A percentile compares a stretch with the other conserved stretches of the same genome.
These are phyloP conservation scores for Lampropteryx suffumata DNA, from an alignment of 2,888 invertebrate species.

Conservation along the genomic window DNA sequence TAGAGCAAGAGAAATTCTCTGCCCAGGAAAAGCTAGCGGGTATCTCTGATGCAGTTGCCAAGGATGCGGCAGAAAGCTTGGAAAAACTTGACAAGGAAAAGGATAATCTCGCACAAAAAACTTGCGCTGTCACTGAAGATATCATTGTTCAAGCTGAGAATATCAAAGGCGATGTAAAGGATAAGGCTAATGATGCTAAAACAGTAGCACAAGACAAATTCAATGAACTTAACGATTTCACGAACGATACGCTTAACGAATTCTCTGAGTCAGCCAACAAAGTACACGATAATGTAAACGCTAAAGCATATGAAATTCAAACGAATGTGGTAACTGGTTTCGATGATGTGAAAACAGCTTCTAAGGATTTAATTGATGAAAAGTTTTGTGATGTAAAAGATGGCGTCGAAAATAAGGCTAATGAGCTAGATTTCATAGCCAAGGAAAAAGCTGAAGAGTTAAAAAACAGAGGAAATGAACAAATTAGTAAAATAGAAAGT, in stretches of 20 bases:
- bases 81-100: constrained; percentile 63
- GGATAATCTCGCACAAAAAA: constrained; percentile 61
- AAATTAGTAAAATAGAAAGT: constrained; percentile 52
- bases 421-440: constrained; percentile 65
- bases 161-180: constrained; percentile 48
- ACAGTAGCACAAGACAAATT: constrained; percentile 48
- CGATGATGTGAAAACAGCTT: constrained; percentile 49
- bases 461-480: constrained; percentile 52
- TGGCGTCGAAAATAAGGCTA: constrained; percentile 63
- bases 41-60: constrained; percentile 52
- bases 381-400: constrained; percentile 57
- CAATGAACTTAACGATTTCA: constrained; percentile 44
- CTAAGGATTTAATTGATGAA: constrained; percentile 58
- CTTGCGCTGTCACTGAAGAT: constrained; percentile 52
- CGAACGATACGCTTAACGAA: constrained; percentile 50
- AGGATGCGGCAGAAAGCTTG: constrained; percentile 55
- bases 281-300: constrained; percentile 46
- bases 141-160: constrained; percentile 49
- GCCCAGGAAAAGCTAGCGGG: constrained; percentile 66
- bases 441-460: constrained; percentile 66
- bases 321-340: constrained; percentile 48
- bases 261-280: constrained; percentile 49
- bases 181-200: constrained; percentile 51
- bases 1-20: constrained; percentile 71
- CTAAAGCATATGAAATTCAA: constrained; percentile 47